These are phyloP conservation scores for Tachysurus vachellii DNA, from an alignment of 2,113 vertebrate species.

Conservation along the genomic window DNA sequence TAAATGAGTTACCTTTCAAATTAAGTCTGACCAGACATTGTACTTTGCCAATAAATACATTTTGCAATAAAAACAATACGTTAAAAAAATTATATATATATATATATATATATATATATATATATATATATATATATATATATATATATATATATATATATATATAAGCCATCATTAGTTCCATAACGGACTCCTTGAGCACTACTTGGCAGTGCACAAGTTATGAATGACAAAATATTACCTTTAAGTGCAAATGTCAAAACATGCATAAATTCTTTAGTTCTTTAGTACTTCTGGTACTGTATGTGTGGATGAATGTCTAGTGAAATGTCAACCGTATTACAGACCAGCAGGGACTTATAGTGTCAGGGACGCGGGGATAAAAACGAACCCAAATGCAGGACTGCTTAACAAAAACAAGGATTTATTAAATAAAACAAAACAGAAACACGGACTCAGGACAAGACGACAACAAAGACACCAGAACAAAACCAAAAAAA, in stretches of 20 bases:
- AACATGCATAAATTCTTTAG: conserved; percentile 4
- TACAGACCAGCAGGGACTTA: neutral
- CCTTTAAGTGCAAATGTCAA: conserved; percentile 15
- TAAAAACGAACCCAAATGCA: too few species aligned
- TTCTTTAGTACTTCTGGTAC: too few species aligned
- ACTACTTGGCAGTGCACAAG: neutral
- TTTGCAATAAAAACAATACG: neutral
- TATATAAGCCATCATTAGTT: neutral
- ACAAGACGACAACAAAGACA: too few species aligned
- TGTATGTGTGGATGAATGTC: too few species aligned
- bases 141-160: neutral
- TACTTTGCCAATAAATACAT: neutral
- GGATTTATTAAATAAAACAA: too few species aligned
- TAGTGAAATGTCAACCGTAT: neutral
- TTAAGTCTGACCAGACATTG: neutral
- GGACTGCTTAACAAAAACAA: too few species aligned
- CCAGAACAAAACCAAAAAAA: too few species aligned
- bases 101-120: neutral
- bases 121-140: neutral
- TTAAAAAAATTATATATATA: neutral
- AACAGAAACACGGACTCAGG: too few species aligned
- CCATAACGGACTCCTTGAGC: neutral
- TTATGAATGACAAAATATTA: conserved; percentile 4
- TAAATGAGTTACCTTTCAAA: too few species aligned
- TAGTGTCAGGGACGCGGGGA: too few species aligned